phyloP scores from a whole-genome alignment of 1,140 invertebrate genomes.

The Goniozus legneri region DNA sequence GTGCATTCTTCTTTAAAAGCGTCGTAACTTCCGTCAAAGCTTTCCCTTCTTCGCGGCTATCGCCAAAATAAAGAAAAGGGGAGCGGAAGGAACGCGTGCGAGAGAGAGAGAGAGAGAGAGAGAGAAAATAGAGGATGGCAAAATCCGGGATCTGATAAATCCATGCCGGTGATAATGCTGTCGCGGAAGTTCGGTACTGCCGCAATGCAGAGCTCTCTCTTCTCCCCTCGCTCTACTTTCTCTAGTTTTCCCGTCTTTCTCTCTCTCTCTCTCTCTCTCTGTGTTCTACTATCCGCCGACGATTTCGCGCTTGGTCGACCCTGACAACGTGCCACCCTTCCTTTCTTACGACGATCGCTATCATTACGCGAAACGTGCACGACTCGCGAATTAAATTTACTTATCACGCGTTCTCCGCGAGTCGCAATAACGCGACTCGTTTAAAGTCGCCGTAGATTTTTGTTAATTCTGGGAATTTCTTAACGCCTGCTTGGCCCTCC shows the following conservation, averaged over 20 bases:
- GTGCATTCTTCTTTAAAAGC: too few species aligned
- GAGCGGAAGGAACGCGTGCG: not conserved
- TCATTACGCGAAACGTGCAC: not conserved
- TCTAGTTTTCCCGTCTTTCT: too few species aligned
- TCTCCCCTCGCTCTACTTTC: not conserved
- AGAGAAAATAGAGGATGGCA: not conserved
- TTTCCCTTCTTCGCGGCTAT: too few species aligned
- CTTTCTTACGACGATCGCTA: not conserved
- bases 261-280: not conserved
- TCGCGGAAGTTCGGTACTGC: not conserved
- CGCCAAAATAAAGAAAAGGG: not conserved
- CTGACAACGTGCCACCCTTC: not conserved
- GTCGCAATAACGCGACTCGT: too few species aligned
- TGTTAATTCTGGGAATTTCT: too few species aligned
- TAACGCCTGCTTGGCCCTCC: too few species aligned
- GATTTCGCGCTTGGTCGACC: not conserved
- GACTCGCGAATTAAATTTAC: too few species aligned
- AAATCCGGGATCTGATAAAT: not conserved
- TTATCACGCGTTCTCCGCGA: too few species aligned
- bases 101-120: not conserved
- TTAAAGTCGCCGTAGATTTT: too few species aligned
- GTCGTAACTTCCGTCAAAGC: too few species aligned
- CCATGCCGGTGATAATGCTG: not conserved
- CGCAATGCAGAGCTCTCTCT: conserved; percentile 1
- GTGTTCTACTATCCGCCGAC: not conserved